These are phyloP conservation scores for Eulithis testata DNA, from an alignment of 2,888 invertebrate genomes.

Conservation along the genomic window DNA sequence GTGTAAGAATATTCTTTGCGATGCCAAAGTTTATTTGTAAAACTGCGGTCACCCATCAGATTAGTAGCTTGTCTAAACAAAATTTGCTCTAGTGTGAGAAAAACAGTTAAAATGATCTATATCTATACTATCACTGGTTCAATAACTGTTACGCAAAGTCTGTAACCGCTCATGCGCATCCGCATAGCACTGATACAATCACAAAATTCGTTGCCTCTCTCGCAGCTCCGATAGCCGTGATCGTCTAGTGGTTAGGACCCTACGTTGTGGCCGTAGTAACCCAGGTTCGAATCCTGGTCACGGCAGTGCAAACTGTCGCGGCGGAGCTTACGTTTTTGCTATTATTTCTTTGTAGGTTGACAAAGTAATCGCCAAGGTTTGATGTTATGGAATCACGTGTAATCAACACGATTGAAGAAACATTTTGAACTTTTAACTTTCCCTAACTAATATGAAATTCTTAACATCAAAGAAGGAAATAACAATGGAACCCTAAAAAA, in stretches of 20 bases:
- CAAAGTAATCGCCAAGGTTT: too few species aligned
- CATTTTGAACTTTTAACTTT: constrained; percentile 3
- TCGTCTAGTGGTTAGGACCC: constrained; percentile 91
- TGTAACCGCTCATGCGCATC: constrained; percentile 11
- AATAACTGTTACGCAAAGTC: too few species aligned
- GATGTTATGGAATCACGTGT: too few species aligned
- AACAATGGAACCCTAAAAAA: not conserved
- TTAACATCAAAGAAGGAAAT: not conserved
- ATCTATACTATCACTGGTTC: too few species aligned
- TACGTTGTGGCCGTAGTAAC: constrained; percentile 91
- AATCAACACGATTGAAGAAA: too few species aligned
- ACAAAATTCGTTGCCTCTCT: not conserved
- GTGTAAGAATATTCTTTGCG: too few species aligned
- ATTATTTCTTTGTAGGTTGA: not conserved
- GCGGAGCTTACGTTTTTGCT: constrained; percentile 40
- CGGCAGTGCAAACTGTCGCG: constrained; percentile 54
- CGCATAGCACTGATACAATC: not conserved
- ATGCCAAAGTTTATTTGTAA: too few species aligned
- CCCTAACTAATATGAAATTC: not conserved
- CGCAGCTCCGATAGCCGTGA: constrained; percentile 54
- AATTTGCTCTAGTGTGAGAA: too few species aligned
- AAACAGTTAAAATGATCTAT: too few species aligned
- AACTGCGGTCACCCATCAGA: too few species aligned
- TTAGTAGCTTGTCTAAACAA: too few species aligned
- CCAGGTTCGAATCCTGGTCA: constrained; percentile 89